phyloP scores from a whole-genome alignment of 1,140 invertebrate genomes.

The Apis mellifera region Amel_HAv3.1 CM009936.2:9164001-9164500 shows the following conservation, averaged over 20 bases:
- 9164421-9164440: slow-evolving; percentile 11
- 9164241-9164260: too few species aligned
- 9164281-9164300: too few species aligned
- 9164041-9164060: too few species aligned
- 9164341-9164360: too few species aligned
- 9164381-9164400: slow-evolving; percentile 1
- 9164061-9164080: neutral
- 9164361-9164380: neutral
- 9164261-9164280: too few species aligned
- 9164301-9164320: neutral
- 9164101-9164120: neutral
- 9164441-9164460: slow-evolving; percentile 53
- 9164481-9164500: slow-evolving; percentile 65
- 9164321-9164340: neutral
- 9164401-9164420: slow-evolving; percentile 1
- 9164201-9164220: too few species aligned
- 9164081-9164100: neutral
- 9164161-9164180: neutral
- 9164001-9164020: too few species aligned
- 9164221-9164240: too few species aligned
- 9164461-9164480: slow-evolving; percentile 59
- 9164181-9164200: too few species aligned
- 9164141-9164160: too few species aligned
- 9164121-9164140: too few species aligned
- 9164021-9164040: too few species aligned